Evolutionary conservation across 2,113 vertebrate genomes (phyloP).

Genomic region (Scortum barcoo): DNA sequence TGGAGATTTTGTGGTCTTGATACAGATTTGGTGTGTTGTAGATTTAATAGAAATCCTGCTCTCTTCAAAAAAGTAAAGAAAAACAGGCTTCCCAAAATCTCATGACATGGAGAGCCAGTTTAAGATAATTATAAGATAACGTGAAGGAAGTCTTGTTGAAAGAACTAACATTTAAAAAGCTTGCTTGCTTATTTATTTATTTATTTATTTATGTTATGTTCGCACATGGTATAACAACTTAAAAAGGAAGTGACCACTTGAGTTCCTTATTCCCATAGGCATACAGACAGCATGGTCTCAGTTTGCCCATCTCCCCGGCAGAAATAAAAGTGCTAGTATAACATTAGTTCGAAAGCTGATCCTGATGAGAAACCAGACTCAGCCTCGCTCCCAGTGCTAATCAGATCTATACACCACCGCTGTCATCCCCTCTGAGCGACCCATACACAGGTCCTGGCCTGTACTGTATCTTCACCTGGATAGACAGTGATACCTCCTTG

Average conservation of each 20-base stretch:
- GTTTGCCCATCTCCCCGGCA: constrained; percentile 2
- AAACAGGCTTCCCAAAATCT: not conserved
- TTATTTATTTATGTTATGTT: not conserved
- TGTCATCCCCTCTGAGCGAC: constrained; percentile 26
- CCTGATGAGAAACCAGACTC: constrained; percentile 74
- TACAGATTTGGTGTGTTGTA: not conserved
- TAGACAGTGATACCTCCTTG: constrained; percentile 35
- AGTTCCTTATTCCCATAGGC: not conserved
- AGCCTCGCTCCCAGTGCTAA: constrained; percentile 66
- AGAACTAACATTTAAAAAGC: constrained; percentile 9
- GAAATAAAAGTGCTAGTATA: constrained; percentile 41
- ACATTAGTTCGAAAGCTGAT: constrained; percentile 70
- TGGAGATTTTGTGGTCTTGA: constrained; percentile 4
- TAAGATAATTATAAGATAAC: constrained; percentile 20
- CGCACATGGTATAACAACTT: not conserved
- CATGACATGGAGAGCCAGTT: not conserved
- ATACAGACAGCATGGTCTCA: not conserved
- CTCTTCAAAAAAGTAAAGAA: not conserved
- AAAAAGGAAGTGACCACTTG: not conserved
- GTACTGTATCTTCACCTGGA: constrained; percentile 57
- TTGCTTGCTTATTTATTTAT: not conserved
- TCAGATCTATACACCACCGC: constrained; percentile 54
- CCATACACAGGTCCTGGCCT: constrained; percentile 14
- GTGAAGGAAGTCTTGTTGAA: constrained; percentile 5
- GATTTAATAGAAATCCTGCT: not conserved